These are phyloP conservation scores for Oligia latruncula DNA, from an alignment of 2,888 invertebrate genomes.

Conservation along the genomic window DNA sequence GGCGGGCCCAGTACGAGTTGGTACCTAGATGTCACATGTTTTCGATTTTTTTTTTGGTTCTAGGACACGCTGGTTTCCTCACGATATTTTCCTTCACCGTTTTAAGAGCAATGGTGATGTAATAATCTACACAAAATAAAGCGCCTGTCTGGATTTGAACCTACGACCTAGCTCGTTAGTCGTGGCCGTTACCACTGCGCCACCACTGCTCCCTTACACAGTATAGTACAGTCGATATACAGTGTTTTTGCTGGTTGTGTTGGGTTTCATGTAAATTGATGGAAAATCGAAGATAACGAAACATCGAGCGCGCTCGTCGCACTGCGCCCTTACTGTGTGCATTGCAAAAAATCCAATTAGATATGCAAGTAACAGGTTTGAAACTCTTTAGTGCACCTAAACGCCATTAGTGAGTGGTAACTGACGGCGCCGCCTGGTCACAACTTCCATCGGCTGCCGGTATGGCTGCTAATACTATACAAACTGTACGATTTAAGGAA, in stretches of 20 bases:
- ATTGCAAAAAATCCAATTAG: slow-evolving; percentile 6
- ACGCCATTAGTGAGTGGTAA: neutral
- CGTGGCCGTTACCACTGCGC: too few species aligned
- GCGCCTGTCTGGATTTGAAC: too few species aligned
- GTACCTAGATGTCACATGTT: neutral
- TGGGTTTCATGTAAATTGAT: slow-evolving; percentile 2
- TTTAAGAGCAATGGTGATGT: too few species aligned
- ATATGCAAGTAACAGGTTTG: neutral
- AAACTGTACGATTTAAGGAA: neutral
- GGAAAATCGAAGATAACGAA: slow-evolving; percentile 14
- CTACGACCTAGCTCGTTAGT: too few species aligned
- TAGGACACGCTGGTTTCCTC: too few species aligned
- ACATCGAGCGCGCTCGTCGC: neutral
- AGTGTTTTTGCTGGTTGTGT: neutral
- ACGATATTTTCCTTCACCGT: too few species aligned
- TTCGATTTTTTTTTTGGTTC: too few species aligned
- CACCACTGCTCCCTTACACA: neutral
- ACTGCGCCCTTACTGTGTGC: neutral
- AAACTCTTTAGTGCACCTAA: slow-evolving; percentile 4
- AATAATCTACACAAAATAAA: too few species aligned
- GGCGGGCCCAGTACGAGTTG: neutral
- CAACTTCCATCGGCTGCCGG: too few species aligned
- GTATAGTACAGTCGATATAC: neutral
- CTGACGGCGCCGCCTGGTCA: too few species aligned
- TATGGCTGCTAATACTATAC: neutral